Evolutionary conservation across 2,888 invertebrate genomes (phyloP).

Genomic region (Sepiola atlantica): DNA sequence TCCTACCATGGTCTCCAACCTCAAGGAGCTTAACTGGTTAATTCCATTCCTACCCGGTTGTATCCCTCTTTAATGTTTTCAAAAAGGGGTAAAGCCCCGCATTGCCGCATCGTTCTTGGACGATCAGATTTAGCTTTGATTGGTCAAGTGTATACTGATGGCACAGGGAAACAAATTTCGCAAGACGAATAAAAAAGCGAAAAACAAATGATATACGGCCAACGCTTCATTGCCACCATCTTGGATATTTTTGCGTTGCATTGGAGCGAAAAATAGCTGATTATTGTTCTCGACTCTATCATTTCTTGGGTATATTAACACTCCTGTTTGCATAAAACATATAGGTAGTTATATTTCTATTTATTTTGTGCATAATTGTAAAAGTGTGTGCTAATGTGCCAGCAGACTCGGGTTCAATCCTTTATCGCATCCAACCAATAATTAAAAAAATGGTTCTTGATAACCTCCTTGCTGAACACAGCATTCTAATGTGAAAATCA

Average conservation of each 20-base stretch:
- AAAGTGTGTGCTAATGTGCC: no score
- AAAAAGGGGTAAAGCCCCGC: not conserved
- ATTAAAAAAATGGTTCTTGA: no score
- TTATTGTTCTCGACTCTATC: not conserved
- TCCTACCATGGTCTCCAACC: not conserved
- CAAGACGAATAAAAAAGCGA: not conserved
- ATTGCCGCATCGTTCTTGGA: not conserved
- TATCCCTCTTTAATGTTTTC: not conserved
- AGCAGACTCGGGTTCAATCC: no score
- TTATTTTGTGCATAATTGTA: no score
- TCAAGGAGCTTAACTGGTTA: not conserved
- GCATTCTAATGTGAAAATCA: no score
- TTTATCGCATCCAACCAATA: no score
- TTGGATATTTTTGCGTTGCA: not conserved
- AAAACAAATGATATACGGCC: not conserved
- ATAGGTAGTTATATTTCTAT: no score
- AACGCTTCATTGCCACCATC: not conserved
- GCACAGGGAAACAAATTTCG: not conserved
- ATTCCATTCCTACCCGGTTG: not conserved
- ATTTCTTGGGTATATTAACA: not conserved
- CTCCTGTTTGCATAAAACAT: not conserved
- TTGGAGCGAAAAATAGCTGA: not conserved
- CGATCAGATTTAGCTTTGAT: not conserved
- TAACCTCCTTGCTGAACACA: no score
- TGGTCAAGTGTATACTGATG: not conserved